Percentiles rank a stretch among this genome's conserved stretches.
Conservation (phyloP, 37 sponge, comb jelly and placozoan genomes). For the Dysidea cf. avara region DNA sequence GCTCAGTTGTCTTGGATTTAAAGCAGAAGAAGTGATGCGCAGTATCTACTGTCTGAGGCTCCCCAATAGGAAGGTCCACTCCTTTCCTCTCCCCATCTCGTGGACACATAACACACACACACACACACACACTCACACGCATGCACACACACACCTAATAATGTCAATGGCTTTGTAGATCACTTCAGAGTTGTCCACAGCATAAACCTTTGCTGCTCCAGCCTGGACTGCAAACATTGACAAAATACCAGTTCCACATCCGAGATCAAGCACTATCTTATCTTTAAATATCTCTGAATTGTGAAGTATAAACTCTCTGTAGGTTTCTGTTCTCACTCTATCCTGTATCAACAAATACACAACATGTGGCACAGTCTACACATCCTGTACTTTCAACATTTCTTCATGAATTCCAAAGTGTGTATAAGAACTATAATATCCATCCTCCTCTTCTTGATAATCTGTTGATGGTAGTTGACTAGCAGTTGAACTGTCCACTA, state of each 20-base stretch:
- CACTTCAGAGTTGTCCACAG: slow-evolving; percentile 72
- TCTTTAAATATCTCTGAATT: slow-evolving; percentile 63
- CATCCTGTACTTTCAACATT: slow-evolving; percentile 67
- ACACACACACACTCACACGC: background rate
- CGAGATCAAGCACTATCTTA: slow-evolving; percentile 79
- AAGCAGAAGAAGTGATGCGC: too few relatives aligned
- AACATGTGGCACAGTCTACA: background rate
- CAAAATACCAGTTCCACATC: slow-evolving; percentile 86
- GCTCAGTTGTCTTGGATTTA: too few relatives aligned
- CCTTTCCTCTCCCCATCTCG: background rate
- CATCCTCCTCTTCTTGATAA: slow-evolving; percentile 30
- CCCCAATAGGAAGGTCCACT: too few relatives aligned
- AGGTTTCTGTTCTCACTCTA: slow-evolving; percentile 60
- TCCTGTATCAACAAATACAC: slow-evolving; percentile 34
- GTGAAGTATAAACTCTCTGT: slow-evolving; percentile 52
- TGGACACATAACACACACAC: background rate
- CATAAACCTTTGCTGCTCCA: slow-evolving; percentile 66
- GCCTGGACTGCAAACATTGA: slow-evolving; percentile 72
- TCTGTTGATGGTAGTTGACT: background rate
- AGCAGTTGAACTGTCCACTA: too few relatives aligned
- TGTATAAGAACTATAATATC: slow-evolving; percentile 68
- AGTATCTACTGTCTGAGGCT: too few relatives aligned
- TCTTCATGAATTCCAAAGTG: slow-evolving; percentile 72
- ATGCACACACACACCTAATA: slow-evolving; percentile 30
- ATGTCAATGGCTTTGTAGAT: slow-evolving; percentile 82